Base-by-base conservation (phyloP, 2,888 invertebrate species). In the Muscina levida region DNA sequence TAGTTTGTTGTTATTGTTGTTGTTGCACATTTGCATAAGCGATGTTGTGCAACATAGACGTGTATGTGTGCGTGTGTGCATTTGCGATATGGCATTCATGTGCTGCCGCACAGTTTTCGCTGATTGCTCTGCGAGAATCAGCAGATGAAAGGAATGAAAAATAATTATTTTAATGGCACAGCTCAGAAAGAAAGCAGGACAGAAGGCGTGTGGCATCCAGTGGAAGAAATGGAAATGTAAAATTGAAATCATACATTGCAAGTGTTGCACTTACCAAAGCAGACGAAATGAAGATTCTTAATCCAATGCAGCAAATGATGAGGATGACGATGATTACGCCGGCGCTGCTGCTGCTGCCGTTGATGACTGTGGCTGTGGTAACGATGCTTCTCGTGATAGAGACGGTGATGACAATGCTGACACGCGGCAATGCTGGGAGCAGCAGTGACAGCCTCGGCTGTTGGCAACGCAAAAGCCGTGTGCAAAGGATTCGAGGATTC, bases 231-330 rank as follows among this genome's bases (percentile, higher is more conserved):
- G 24, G 57, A 68, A 68, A 44, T 48, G 42, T 15, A 42, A 57
- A 68, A 46, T 37, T 19, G 42, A 62, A 72, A 72, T 68, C 51
- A 77, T 67, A 37, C 73, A 77, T 74, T 62, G 62, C 70, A 77
- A 76, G 57, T 74, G 67, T 67, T 79, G 76, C 79, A 86, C 88
- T 88, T 84, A 88, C 88, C 88, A 73, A 85, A 84, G 82, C 85
- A 84, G 72, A 85, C 76, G 59, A 86, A 74, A 84, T 84, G 84
- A 83, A 86, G 85, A 84, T 85, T 84, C 86, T 87, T 88, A 85
- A 87, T 87, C 88, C 88, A 87, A 84, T 84, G 83, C 65, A 68
- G 71, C 42, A 77, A 74, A 68, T 74, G 46, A 59, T 74, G 82
- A 17, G 44, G 74, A 57, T 51, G 70, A 53, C 26, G 65, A 24